Base-by-base conservation (phyloP, 2,113 vertebrate species). In the Nymphicus hollandicus region DNA sequence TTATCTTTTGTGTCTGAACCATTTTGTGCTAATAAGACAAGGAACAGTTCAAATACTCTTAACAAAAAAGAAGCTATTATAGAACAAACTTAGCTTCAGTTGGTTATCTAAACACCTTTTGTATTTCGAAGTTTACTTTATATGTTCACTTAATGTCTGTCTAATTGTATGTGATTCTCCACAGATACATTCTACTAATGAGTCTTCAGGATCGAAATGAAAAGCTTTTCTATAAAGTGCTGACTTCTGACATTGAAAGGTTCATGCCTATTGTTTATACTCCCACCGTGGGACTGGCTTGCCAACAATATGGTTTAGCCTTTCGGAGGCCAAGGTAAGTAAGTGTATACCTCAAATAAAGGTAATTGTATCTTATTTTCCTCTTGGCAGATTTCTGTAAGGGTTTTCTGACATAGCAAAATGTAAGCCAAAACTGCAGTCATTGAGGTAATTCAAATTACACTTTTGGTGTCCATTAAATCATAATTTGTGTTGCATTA, bases 231-330 rank as follows among this genome's bases (percentile, higher is more conserved):
- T 99, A 99, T 77, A 98, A 98, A 90, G 98, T 99, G 64, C 97
- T 99, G 46, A 93, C 96, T 56, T 99, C 99, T 86, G 98, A 99
- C 95, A 98, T 99, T 29, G 99, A 99, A 83, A 98, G 96, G 95
- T 99, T 99, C 95, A 99, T 99, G 99, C 99, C 99, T 66, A 98
- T 99, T 91, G 99, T 99, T 86, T 99, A 99, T 97, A 99, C 99
- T 61, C 99, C 99, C 73, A 99, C 98, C 4, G 99, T 99, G 86
- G 99, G 99, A 56, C 97, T 99, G 92, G 99, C 99, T 88, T 99
- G 99, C 96, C 99, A 99, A 56, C 98, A 98, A 16, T 99, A 99
- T 17, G 99, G 99, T 86, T 98, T 99, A 95, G 97, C 98, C 58
- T 99, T 99, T 96, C 98, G 98, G 95, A 98, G 98, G 97, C 99